These are phyloP conservation scores for Umimayanthus kanabou DNA, from an alignment of 92 coral and sea anemone species.

Conservation along the genomic window DNA sequence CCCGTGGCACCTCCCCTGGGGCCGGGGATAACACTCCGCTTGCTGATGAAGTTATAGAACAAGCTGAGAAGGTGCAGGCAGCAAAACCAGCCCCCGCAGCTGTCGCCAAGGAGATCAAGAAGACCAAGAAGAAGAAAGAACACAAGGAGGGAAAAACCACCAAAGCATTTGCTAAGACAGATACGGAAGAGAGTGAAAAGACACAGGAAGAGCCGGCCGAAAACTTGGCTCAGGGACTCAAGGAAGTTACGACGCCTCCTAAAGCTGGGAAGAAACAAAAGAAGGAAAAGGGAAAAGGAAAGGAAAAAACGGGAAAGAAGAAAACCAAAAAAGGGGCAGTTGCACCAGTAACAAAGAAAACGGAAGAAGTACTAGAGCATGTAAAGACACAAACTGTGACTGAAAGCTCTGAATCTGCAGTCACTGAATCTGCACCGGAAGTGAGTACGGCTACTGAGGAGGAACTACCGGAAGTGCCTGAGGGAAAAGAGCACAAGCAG, in stretches of 20 bases:
- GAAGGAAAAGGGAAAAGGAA: constrained; percentile 80
- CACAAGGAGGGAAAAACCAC: constrained; percentile 66
- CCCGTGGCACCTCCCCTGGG: constrained; percentile 69
- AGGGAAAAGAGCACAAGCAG: constrained; percentile 25
- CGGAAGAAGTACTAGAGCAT: constrained; percentile 26
- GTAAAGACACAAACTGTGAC: constrained; percentile 33
- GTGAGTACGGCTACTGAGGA: constrained; percentile 53
- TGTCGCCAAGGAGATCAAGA: constrained; percentile 58
- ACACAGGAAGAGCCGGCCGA: constrained; percentile 39
- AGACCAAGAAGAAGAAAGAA: constrained; percentile 77
- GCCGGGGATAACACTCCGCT: constrained; percentile 41
- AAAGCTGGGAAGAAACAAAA: constrained; percentile 78
- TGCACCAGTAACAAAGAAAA: background rate
- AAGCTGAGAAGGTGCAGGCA: constrained; percentile 54
- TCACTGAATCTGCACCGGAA: constrained; percentile 44
- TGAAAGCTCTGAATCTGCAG: constrained; percentile 33
- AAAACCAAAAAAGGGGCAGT: constrained; percentile 59
- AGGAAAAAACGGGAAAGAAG: constrained; percentile 80
- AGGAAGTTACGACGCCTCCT: constrained; percentile 31
- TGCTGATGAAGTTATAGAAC: constrained; percentile 38
- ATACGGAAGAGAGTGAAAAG: constrained; percentile 33
- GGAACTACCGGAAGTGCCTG: constrained; percentile 47
- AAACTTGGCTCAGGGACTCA: constrained; percentile 44
- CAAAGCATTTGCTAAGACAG: constrained; percentile 43
- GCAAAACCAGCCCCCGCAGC: constrained; percentile 38